phyloP scores from a whole-genome alignment of 1,140 invertebrate species.

The Drosophila mojavensis region DNA sequence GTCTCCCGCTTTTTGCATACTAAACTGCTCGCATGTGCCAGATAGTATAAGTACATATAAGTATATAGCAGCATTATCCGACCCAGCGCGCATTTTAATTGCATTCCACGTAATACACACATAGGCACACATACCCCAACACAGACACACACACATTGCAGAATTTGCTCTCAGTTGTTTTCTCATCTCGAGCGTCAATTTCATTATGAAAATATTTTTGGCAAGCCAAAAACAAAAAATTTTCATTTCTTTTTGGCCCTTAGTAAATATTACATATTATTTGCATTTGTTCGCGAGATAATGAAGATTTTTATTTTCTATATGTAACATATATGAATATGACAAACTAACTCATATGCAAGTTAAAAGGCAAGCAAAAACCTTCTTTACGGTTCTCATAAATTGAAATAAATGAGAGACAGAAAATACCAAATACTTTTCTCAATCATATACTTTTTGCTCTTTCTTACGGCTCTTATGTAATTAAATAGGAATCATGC shows the following conservation, averaged over 20 bases:
- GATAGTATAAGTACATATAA: constrained; percentile 40
- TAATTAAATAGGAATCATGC: too few species aligned
- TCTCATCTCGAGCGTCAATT: constrained; percentile 21
- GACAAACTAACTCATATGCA: too few species aligned
- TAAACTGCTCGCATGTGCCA: constrained; percentile 50
- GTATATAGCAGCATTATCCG: constrained; percentile 59
- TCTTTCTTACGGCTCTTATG: too few species aligned
- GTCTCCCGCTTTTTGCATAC: constrained; percentile 22
- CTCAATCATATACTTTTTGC: too few species aligned
- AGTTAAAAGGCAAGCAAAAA: too few species aligned
- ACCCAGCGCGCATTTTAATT: constrained; percentile 71
- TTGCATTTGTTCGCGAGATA: too few species aligned
- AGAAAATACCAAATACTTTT: too few species aligned
- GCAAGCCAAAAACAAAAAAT: constrained; percentile 18
- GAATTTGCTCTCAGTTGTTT: constrained; percentile 22
- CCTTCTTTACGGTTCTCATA: not conserved
- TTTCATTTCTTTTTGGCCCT: constrained; percentile 4
- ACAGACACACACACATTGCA: constrained; percentile 8
- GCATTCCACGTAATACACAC: constrained; percentile 55
- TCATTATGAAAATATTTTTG: constrained; percentile 61
- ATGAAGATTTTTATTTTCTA: too few species aligned
- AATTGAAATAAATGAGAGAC: not conserved
- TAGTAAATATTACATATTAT: constrained; percentile 1
- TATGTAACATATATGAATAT: too few species aligned
- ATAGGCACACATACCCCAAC: constrained; percentile 10